Conservation (phyloP, 2,113 vertebrate genomes). For the Lutjanus erythropterus region DNA sequence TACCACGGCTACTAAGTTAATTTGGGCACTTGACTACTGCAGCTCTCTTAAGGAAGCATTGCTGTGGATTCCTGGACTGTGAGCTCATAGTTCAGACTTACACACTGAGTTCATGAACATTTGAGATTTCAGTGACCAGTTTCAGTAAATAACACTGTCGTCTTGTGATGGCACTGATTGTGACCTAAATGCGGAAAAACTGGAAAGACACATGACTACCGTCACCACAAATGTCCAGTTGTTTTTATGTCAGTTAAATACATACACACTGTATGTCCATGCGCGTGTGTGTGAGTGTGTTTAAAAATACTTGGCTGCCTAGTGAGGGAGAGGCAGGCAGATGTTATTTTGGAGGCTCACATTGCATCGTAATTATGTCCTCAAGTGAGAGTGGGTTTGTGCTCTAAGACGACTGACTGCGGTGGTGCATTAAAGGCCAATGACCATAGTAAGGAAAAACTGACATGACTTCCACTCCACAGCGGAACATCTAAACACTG, state of each 20-base stretch:
- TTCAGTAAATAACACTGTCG: constrained; percentile 32
- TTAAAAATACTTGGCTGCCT: constrained; percentile 73
- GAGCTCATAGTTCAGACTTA: constrained; percentile 80
- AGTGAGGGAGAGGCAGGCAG: constrained; percentile 74
- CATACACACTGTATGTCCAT: neutral
- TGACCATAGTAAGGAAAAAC: constrained; percentile 31
- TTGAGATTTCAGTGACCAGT: constrained; percentile 39
- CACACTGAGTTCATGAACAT: constrained; percentile 51
- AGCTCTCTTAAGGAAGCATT: constrained; percentile 69
- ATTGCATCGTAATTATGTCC: constrained; percentile 71
- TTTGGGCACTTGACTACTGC: constrained; percentile 68
- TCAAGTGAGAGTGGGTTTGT: constrained; percentile 43
- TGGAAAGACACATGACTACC: neutral
- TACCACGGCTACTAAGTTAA: constrained; percentile 73
- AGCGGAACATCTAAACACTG: constrained; percentile 43
- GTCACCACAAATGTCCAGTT: neutral
- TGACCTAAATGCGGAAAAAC: neutral
- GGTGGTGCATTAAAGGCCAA: constrained; percentile 3
- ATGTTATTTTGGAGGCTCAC: constrained; percentile 77
- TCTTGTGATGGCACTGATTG: constrained; percentile 7
- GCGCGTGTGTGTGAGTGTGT: constrained; percentile 36
- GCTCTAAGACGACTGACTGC: constrained; percentile 36
- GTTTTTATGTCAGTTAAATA: constrained; percentile 3
- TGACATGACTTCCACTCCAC: neutral
- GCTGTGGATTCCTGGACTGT: constrained; percentile 71